phyloP scores from a whole-genome alignment of 1,140 invertebrate genomes.

The Lordiphosa mommai region DNA sequence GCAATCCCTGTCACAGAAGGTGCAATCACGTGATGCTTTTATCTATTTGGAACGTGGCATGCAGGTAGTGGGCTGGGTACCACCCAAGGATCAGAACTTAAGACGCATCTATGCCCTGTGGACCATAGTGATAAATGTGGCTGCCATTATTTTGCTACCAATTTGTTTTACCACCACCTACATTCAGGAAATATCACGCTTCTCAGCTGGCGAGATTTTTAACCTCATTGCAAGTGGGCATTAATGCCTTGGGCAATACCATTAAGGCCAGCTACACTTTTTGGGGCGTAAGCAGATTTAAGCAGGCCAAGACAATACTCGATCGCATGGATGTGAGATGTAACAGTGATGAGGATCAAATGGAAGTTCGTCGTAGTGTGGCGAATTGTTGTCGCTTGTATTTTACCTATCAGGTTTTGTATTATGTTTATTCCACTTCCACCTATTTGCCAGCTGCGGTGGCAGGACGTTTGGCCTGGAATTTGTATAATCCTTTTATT shows the following conservation, averaged over 20 bases:
- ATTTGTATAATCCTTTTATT: conserved; percentile 44
- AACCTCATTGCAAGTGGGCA: conserved; percentile 34
- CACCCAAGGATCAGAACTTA: not conserved
- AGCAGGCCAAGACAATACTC: conserved; percentile 22
- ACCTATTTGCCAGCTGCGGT: conserved; percentile 8
- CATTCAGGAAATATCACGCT: conserved; percentile 18
- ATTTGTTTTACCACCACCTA: conserved; percentile 22
- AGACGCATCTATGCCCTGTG: conserved; percentile 17
- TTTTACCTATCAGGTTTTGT: conserved; percentile 23
- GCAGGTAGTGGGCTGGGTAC: conserved; percentile 33
- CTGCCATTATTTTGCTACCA: conserved; percentile 2
- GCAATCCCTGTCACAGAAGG: not conserved
- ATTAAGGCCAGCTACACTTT: conserved; percentile 30
- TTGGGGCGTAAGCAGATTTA: conserved; percentile 10
- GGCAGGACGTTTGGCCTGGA: conserved; percentile 27
- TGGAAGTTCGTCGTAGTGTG: conserved; percentile 17
- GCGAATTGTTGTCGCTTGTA: conserved; percentile 19
- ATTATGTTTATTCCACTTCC: conserved; percentile 7
- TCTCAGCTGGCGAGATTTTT: conserved; percentile 43
- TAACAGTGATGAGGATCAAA: not conserved
- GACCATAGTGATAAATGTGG: not conserved
- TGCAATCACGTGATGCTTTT: conserved; percentile 38
- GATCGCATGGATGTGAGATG: conserved; percentile 41
- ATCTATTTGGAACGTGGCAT: conserved; percentile 35
- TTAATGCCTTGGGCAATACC: conserved; percentile 37